Evolutionary conservation across 1,140 invertebrate genomes (phyloP).

Genomic region (Tribolium castaneum): DNA sequence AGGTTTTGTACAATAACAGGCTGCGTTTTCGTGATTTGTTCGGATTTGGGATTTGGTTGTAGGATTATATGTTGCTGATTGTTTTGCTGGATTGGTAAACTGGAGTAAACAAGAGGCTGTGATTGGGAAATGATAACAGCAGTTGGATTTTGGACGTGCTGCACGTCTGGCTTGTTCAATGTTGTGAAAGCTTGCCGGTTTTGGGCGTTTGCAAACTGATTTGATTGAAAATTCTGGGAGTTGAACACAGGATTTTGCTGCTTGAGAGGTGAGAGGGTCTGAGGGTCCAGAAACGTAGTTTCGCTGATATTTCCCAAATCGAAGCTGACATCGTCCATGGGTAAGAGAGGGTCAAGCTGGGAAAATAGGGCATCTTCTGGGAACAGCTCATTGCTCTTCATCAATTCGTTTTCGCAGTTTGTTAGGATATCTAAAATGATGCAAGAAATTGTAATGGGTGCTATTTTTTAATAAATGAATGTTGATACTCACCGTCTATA

Average conservation of each 20-base stretch:
- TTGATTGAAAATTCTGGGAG: constrained; percentile 37
- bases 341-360: constrained; percentile 56
- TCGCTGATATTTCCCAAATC: constrained; percentile 58
- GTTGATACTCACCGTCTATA: constrained; percentile 60
- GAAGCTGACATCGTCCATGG: constrained; percentile 58
- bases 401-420: constrained; percentile 60
- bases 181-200: not conserved
- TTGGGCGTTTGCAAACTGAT: not conserved
- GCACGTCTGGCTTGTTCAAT: constrained; percentile 22
- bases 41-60: constrained; percentile 41
- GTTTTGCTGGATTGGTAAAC: constrained; percentile 50
- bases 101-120: constrained; percentile 58
- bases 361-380: constrained; percentile 58
- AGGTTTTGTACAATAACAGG: constrained; percentile 60
- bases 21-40: constrained; percentile 48
- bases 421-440: constrained; percentile 61
- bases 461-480: constrained; percentile 27
- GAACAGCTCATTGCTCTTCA: constrained; percentile 59
- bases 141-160: constrained; percentile 46
- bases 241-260: constrained; percentile 32
- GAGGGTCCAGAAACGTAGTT: constrained; percentile 51
- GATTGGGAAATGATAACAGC: constrained; percentile 58
- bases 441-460: constrained; percentile 5
- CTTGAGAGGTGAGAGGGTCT: constrained; percentile 46
- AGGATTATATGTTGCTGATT: constrained; percentile 58